Conservation (phyloP, 2,113 vertebrate genomes). For the Dinomys branickii region DNA sequence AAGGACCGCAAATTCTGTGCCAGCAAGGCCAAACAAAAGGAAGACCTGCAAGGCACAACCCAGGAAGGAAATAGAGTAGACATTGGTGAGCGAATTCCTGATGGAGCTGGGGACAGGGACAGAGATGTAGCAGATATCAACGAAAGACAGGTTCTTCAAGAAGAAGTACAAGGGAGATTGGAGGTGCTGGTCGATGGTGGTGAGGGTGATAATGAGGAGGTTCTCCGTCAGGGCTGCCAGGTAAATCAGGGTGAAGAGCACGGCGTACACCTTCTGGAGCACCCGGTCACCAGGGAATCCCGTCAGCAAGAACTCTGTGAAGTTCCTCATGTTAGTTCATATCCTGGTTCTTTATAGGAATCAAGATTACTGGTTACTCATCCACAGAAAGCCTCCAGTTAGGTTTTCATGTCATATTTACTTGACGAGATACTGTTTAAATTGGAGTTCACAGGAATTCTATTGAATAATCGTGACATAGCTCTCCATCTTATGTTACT, state of each 20-base stretch:
- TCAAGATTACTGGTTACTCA: too few relatives aligned
- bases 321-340: not conserved
- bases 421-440: too few relatives aligned
- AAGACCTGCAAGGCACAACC: not conserved
- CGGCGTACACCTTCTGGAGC: not conserved
- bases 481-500: too few relatives aligned
- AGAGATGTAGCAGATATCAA: slow-evolving; percentile 70
- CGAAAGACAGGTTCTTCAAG: slow-evolving; percentile 40
- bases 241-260: slow-evolving; percentile 50
- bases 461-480: too few relatives aligned
- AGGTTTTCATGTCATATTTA: too few relatives aligned
- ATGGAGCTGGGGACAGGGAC: slow-evolving; percentile 70
- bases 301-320: slow-evolving; percentile 46
- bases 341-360: too few relatives aligned
- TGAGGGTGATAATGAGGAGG: slow-evolving; percentile 57
- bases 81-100: not conserved
- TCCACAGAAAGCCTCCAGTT: too few relatives aligned
- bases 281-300: not conserved
- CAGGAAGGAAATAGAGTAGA: not conserved
- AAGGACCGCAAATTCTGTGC: slow-evolving; percentile 64
- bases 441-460: too few relatives aligned
- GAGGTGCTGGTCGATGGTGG: slow-evolving; percentile 15
- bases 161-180: slow-evolving; percentile 47
- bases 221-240: slow-evolving; percentile 60
- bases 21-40: slow-evolving; percentile 51